Conservation (phyloP, 2,888 invertebrate species). For the Apotomis capreana region DNA sequence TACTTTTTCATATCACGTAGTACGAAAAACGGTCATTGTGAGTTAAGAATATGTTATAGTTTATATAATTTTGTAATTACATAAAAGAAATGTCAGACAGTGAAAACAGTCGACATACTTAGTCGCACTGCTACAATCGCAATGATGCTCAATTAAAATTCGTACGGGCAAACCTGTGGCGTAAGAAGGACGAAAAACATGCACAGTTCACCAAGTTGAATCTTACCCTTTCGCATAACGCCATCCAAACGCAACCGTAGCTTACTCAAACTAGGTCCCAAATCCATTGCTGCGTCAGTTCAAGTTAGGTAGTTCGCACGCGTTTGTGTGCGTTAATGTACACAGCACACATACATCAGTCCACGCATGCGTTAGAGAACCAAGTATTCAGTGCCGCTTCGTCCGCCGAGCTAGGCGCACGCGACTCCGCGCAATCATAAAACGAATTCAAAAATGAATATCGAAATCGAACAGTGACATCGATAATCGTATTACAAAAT, state of each 20-base stretch:
- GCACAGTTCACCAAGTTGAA: constrained; percentile 55
- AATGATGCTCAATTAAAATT: constrained; percentile 63
- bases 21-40: too few relatives aligned
- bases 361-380: constrained; percentile 67
- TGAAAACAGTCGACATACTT: constrained; percentile 6
- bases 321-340: constrained; percentile 63
- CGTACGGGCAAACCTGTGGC: constrained; percentile 60
- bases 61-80: background rate
- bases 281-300: constrained; percentile 41
- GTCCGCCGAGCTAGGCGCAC: constrained; percentile 59
- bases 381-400: constrained; percentile 63
- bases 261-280: constrained; percentile 42
- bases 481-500: constrained; percentile 29
- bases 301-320: constrained; percentile 69
- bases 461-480: constrained; percentile 64
- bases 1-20: too few relatives aligned
- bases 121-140: constrained; percentile 45
- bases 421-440: constrained; percentile 55
- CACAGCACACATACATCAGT: constrained; percentile 50
- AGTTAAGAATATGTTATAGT: too few relatives aligned
- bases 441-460: constrained; percentile 63
- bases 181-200: constrained; percentile 55
- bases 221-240: constrained; percentile 55
- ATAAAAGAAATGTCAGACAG: background rate
- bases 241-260: constrained; percentile 48